Evolutionary conservation across 2,888 invertebrate genomes (phyloP), one percentile per base, ranked within the genome.

Genomic region (Chorisops tibialis): DNA sequence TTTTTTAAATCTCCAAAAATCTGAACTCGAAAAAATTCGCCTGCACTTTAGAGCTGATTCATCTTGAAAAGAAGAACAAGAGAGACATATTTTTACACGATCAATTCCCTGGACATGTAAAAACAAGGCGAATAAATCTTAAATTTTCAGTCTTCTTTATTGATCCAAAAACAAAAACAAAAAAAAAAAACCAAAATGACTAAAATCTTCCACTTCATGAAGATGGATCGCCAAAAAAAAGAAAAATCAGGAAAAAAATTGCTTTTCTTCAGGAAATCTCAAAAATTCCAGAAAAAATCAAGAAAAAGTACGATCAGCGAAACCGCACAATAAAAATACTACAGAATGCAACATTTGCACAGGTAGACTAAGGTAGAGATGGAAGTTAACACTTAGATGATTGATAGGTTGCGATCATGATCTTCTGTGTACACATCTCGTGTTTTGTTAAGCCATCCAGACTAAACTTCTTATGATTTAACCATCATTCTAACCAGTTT

Each of bases 121-220:
- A 30, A 11, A 37, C 37, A 37, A 37, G 9, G 12, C 37, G n/a
- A 50, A 50, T 50, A 50, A 56, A 24, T 56, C 56, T 41, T 56
- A 43, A 43, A 56, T 43, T 56, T 43, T 56, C 45, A 45, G 59
- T 59, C 59, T 59, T 48, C 47, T 47, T 59, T 59, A 59, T 59
- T 59, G 59, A 59, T 48, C 59, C 48, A 48, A 59, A 45, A 59
- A 35, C 7, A 43, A 43, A 9, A 43, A 22, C 48, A 48, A 48
- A 12, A 48, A n/a, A 43, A 16, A 18, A 43, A 43, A 43, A 43
- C 43, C 18, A 43, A 9, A 14, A 41, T 16, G 16, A 43, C 43
- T 9, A 43, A 9, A 14, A 41, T 16, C 11, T 43, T 18, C n/a
- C 43, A 43, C 43, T 16, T 43, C 19, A 16, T 43, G 4, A 43